Conservation (phyloP, 2,888 invertebrate genomes). For the Phorcus lineatus region DNA sequence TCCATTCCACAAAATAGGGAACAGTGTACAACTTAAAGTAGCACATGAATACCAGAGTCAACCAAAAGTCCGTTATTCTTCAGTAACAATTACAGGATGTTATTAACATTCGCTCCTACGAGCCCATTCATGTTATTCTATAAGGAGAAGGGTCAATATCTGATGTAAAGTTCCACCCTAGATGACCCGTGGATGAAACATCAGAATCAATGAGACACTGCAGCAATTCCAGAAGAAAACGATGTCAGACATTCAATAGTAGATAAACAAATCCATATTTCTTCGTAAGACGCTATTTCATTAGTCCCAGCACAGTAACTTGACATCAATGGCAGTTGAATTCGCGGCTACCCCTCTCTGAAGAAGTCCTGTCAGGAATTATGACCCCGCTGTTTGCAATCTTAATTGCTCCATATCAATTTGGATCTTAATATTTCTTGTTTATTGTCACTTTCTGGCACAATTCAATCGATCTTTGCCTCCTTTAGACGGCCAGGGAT, state of each 20-base stretch:
- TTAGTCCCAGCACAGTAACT: background rate
- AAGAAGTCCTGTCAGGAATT: background rate
- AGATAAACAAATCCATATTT: constrained; percentile 14
- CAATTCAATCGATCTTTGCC: background rate
- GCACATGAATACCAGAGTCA: no score
- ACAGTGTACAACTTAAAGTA: no score
- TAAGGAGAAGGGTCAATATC: no score
- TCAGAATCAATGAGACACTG: no score
- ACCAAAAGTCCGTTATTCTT: no score
- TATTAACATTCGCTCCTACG: no score
- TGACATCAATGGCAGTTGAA: background rate
- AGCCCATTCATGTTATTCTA: no score
- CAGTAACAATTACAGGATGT: no score
- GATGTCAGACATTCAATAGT: background rate
- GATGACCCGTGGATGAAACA: no score
- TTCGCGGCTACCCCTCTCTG: no score
- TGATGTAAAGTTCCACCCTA: no score
- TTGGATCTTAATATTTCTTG: constrained; percentile 7
- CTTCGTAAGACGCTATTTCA: background rate
- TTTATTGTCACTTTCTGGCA: background rate
- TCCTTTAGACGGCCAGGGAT: background rate
- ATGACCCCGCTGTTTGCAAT: background rate
- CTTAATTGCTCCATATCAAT: constrained; percentile 7
- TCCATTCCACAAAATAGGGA: no score
- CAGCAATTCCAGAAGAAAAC: background rate